A percentile compares a stretch with the other conserved stretches of the same genome.
These are phyloP conservation scores for Psittacus erithacus DNA, from an alignment of 2,113 vertebrate species.

Conservation along the genomic window DNA sequence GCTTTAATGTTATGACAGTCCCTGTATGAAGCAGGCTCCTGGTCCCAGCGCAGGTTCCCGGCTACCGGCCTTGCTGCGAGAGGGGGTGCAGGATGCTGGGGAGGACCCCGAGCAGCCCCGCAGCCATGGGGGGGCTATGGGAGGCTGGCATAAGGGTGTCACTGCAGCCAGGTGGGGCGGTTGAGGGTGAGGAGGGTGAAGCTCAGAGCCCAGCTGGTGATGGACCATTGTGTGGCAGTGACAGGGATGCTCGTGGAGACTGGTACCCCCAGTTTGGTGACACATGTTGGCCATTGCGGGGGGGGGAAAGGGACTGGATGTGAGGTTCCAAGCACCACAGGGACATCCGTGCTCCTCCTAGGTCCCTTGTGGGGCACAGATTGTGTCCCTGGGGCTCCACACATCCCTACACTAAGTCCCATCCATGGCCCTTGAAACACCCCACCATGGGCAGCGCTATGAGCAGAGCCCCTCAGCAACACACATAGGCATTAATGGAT, in stretches of 20 bases:
- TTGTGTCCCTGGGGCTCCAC: no score
- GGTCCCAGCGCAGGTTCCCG: neutral
- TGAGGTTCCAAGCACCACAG: neutral
- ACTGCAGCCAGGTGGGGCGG: neutral
- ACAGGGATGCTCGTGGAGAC: neutral
- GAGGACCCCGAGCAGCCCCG: neutral
- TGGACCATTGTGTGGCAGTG: accelerated
- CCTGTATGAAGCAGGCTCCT: neutral
- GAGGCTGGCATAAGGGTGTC: neutral
- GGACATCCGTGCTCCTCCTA: neutral
- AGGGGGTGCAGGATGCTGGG: neutral
- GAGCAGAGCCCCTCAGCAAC: neutral
- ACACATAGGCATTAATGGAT: accelerated
- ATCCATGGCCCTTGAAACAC: neutral
- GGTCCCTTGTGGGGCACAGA: accelerated
- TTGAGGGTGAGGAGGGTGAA: accelerated
- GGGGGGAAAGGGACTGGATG: neutral
- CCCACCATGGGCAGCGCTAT: neutral
- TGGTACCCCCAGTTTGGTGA: neutral
- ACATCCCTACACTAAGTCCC: no score
- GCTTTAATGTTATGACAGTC: slow-evolving; percentile 41
- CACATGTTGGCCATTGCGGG: accelerated
- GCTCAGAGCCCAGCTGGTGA: neutral
- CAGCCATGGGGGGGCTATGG: accelerated
- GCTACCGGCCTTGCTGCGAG: neutral